These are phyloP conservation scores for Antechinus stuartii DNA, from an alignment of 2,113 vertebrate species.

Conservation along the genomic window DNA sequence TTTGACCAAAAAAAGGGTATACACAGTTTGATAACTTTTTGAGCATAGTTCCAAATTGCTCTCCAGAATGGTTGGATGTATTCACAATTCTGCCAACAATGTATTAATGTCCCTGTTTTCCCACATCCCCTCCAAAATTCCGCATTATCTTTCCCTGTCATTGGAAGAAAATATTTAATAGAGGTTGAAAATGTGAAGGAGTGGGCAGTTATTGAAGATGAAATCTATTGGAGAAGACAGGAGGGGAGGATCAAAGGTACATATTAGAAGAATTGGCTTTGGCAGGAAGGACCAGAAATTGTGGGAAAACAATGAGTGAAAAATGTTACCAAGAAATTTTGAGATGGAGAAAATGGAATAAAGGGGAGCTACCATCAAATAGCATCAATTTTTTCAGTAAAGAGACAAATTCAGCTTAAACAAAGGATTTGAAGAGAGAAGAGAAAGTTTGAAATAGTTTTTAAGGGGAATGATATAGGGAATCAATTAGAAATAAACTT, in stretches of 20 bases:
- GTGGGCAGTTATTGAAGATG: background rate
- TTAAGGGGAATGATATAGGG: background rate
- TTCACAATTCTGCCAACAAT: no score
- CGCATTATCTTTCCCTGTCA: no score
- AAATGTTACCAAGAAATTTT: background rate
- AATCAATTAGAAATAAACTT: background rate
- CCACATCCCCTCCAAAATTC: no score
- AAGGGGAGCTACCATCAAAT: background rate
- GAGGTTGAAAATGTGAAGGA: background rate
- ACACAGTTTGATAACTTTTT: no score
- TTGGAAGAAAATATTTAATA: background rate
- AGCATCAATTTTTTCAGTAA: background rate
- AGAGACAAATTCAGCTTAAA: background rate
- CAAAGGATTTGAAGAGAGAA: background rate
- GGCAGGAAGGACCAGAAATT: background rate
- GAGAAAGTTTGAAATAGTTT: background rate
- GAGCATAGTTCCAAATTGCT: no score
- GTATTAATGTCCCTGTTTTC: no score
- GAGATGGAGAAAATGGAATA: background rate
- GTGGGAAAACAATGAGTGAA: background rate
- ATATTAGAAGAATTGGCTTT: background rate
- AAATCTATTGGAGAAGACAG: background rate
- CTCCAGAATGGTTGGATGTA: no score
- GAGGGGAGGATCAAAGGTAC: background rate
- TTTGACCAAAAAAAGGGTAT: background rate